These are phyloP conservation scores for Atherinosoma microstoma DNA, from an alignment of 2,797 vertebrate species.

Conservation along the genomic window DNA sequence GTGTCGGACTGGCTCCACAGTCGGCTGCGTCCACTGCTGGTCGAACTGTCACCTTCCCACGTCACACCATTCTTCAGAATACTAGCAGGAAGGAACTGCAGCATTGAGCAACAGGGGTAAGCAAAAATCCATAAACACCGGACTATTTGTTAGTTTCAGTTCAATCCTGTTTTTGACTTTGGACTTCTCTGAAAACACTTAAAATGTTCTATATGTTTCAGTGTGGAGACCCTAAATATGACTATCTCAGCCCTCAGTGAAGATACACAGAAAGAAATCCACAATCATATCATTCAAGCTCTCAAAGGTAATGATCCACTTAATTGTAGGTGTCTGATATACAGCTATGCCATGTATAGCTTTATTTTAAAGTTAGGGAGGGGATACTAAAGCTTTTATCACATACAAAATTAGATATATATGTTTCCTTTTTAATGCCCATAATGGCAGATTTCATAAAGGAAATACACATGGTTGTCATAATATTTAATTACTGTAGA, in stretches of 20 bases:
- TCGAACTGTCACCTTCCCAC: conserved; percentile 48
- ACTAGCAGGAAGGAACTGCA: conserved; percentile 71
- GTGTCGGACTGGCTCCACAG: conserved; percentile 69
- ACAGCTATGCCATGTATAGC: neutral
- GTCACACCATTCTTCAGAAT: conserved; percentile 71
- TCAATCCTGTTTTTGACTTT: neutral
- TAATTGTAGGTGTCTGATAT: neutral
- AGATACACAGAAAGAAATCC: conserved; percentile 55
- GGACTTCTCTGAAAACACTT: neutral
- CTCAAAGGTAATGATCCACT: conserved; percentile 71
- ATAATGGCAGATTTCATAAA: neutral
- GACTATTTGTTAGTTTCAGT: neutral
- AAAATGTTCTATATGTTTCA: conserved; percentile 42
- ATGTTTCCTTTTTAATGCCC: neutral
- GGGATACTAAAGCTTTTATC: neutral
- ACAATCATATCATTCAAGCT: conserved; percentile 65
- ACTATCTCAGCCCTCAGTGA: conserved; percentile 57
- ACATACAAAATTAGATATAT: neutral
- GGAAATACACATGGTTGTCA: too few relatives aligned
- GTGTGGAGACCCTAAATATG: conserved; percentile 67
- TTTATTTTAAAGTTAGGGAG: neutral
- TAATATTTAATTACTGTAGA: neutral
- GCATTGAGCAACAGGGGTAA: conserved; percentile 64
- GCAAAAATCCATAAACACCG: neutral
- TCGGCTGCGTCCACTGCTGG: conserved; percentile 73